phyloP scores from a whole-genome alignment of 2,888 invertebrate species.

The Parnassius orleans region DNA sequence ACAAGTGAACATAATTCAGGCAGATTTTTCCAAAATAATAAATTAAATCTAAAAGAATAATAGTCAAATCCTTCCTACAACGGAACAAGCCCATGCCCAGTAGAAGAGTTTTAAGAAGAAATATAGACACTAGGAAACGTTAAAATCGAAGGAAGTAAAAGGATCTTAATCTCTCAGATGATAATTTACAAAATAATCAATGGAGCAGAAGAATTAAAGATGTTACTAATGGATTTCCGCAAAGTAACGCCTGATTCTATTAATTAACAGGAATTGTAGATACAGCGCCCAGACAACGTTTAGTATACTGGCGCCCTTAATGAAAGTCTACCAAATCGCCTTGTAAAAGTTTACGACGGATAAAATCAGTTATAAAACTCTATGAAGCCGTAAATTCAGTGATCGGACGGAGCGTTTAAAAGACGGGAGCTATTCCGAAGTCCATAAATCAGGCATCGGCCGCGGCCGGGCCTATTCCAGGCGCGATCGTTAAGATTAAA shows the following conservation, averaged over 20 bases:
- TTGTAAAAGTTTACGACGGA: conserved; percentile 74
- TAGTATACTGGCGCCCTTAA: conserved; percentile 42
- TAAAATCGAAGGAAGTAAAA: too few relatives aligned
- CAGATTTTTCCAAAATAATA: too few relatives aligned
- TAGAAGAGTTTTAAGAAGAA: too few relatives aligned
- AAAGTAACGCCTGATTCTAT: background rate
- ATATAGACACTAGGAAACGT: too few relatives aligned
- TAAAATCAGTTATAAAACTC: conserved; percentile 78
- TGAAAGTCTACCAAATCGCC: conserved; percentile 62
- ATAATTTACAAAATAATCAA: conserved; percentile 27
- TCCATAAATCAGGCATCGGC: conserved; percentile 71
- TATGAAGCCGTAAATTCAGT: conserved; percentile 69
- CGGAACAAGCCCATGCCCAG: too few relatives aligned
- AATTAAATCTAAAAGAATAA: too few relatives aligned
- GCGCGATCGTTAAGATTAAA: conserved; percentile 67
- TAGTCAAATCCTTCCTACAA: too few relatives aligned
- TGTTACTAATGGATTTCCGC: background rate
- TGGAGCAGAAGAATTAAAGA: background rate
- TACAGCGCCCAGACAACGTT: conserved; percentile 10
- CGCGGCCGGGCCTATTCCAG: conserved; percentile 58
- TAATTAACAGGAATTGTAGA: background rate
- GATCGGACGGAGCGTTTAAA: conserved; percentile 52
- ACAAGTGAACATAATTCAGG: too few relatives aligned
- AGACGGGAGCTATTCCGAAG: conserved; percentile 70
- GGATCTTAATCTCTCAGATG: conserved; percentile 3